phyloP scores from a whole-genome alignment of 2,113 vertebrate genomes.

The Laticauda laticaudata region DNA sequence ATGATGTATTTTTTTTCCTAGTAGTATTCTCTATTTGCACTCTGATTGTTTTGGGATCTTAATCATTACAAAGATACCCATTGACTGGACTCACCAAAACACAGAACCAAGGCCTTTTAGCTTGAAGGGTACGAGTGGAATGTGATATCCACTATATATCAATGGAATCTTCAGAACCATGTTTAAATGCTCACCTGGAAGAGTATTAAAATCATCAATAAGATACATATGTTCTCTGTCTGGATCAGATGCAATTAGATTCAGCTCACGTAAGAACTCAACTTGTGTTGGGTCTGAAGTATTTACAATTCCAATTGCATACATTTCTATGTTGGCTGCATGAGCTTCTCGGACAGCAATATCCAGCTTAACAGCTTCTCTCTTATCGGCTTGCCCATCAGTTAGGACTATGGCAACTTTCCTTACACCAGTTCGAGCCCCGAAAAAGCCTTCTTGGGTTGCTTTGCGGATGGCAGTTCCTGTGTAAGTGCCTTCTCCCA shows the following conservation, averaged over 20 bases:
- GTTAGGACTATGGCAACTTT: constrained; percentile 90
- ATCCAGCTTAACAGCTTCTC: constrained; percentile 85
- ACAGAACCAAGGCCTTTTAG: not conserved
- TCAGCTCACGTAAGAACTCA: constrained; percentile 85
- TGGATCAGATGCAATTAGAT: constrained; percentile 88
- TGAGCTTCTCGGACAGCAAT: constrained; percentile 85
- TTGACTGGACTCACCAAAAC: not conserved
- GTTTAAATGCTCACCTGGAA: constrained; percentile 75
- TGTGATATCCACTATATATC: not conserved
- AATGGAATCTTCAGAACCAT: not conserved
- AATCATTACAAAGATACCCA: not conserved
- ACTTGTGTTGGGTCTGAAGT: constrained; percentile 80
- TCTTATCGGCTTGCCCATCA: constrained; percentile 85
- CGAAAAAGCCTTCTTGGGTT: constrained; percentile 85
- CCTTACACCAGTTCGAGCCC: constrained; percentile 77
- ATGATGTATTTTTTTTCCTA: not conserved
- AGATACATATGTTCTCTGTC: constrained; percentile 88
- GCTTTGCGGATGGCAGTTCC: constrained; percentile 87
- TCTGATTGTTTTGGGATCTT: not conserved
- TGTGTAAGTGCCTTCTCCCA: constrained; percentile 90
- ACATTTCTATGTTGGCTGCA: constrained; percentile 88
- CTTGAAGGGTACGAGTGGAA: not conserved
- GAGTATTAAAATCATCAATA: constrained; percentile 87
- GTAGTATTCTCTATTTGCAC: not conserved
- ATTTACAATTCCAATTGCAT: constrained; percentile 87